Percentiles rank a stretch among this genome's conserved stretches.
Conservation (phyloP, 2,888 invertebrate genomes). For the Nomada goodeniana region DNA sequence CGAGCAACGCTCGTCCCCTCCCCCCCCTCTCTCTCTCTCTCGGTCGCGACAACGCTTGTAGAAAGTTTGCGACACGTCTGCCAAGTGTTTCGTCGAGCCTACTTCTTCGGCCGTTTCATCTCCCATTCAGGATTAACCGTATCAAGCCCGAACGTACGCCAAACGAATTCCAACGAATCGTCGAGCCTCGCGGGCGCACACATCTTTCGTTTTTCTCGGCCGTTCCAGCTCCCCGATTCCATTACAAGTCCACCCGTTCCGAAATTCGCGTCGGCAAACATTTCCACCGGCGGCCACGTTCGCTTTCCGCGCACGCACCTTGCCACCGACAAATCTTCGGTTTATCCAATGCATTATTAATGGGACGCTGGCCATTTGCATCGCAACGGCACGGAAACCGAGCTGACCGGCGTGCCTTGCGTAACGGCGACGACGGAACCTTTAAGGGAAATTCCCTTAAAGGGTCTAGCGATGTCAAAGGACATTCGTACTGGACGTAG, state of each 20-base stretch:
- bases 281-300: background rate
- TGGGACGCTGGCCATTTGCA: conserved; percentile 39
- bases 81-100: conserved; percentile 14
- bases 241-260: background rate
- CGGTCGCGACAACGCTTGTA: background rate
- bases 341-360: conserved; percentile 53
- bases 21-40: too few relatives aligned
- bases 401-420: conserved; percentile 56
- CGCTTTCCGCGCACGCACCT: conserved; percentile 12
- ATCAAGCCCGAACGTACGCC: background rate
- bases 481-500: conserved; percentile 26
- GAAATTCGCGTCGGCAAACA: background rate
- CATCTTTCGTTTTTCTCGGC: background rate
- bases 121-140: background rate
- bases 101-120: conserved; percentile 6
- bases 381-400: conserved; percentile 26
- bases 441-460: conserved; percentile 68
- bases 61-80: conserved; percentile 8
- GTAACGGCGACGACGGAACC: conserved; percentile 53
- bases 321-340: conserved; percentile 38
- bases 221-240: background rate
- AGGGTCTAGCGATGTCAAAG: conserved; percentile 54
- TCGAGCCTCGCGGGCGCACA: background rate
- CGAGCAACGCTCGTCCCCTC: background rate
- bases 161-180: background rate